These are phyloP conservation scores for Ctenopoma multispine DNA, from an alignment of 2,797 vertebrate species.

Conservation along the genomic window DNA sequence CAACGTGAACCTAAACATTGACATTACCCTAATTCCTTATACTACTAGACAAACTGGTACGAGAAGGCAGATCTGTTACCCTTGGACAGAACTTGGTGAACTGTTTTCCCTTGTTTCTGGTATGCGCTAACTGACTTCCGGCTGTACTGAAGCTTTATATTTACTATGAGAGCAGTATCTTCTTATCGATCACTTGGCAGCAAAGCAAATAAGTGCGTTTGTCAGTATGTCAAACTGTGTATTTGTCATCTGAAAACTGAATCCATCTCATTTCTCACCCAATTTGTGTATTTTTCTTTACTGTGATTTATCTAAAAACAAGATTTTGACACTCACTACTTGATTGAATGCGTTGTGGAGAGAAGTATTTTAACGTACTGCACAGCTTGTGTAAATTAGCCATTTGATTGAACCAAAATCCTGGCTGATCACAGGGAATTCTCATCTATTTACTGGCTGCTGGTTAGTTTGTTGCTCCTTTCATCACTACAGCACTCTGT, in stretches of 20 bases:
- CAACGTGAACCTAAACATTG: too few relatives aligned
- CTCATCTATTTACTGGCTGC: constrained; percentile 58
- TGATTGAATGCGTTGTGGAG: constrained; percentile 35
- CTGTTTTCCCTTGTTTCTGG: neutral
- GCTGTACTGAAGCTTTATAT: neutral
- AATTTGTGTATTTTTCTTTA: constrained; percentile 4
- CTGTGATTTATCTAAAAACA: constrained; percentile 37
- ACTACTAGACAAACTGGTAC: too few relatives aligned
- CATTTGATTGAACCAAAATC: constrained; percentile 41
- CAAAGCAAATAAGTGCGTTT: neutral
- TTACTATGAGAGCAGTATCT: too few relatives aligned
- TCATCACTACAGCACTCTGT: constrained; percentile 15
- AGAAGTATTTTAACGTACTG: constrained; percentile 12
- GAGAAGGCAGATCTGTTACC: neutral
- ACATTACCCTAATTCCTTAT: too few relatives aligned
- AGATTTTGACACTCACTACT: constrained; percentile 14
- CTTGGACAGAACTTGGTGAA: neutral
- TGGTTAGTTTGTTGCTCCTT: constrained; percentile 56
- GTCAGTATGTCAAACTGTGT: neutral
- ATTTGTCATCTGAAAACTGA: constrained; percentile 1
- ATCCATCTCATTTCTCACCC: neutral
- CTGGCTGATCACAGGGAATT: constrained; percentile 49
- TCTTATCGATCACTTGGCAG: neutral
- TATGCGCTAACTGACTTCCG: neutral
- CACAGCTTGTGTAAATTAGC: constrained; percentile 51